These are phyloP conservation scores for Meloidogyne floridensis DNA, from an alignment of 1,140 invertebrate genomes.

Conservation along the genomic window DNA sequence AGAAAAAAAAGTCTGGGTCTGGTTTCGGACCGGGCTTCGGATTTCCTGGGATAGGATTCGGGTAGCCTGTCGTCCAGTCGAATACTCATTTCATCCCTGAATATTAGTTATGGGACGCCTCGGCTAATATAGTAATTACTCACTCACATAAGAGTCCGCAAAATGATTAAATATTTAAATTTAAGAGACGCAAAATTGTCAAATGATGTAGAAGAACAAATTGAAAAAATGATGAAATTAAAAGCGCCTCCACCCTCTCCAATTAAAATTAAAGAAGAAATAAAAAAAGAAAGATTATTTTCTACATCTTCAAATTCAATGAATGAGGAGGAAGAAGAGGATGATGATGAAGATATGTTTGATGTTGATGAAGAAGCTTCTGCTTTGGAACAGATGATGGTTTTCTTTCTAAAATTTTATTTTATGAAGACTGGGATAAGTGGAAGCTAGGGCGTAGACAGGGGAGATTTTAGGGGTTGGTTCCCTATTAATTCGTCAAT, in stretches of 20 bases:
- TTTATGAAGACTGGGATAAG: too few species aligned
- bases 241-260: background rate
- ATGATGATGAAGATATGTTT: constrained; percentile 16
- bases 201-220: constrained; percentile 2
- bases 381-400: constrained; percentile 32
- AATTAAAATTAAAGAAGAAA: constrained; percentile 6
- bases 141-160: too few species aligned
- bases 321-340: constrained; percentile 15
- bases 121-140: too few species aligned
- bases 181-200: constrained; percentile 17
- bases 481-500: too few species aligned
- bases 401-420: background rate
- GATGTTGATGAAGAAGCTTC: constrained; percentile 26
- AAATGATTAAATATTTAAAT: constrained; percentile 1
- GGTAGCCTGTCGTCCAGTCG: too few species aligned
- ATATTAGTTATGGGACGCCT: too few species aligned
- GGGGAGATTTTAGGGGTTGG: too few species aligned
- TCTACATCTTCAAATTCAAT: constrained; percentile 19
- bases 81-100: too few species aligned
- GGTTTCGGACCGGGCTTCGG: too few species aligned
- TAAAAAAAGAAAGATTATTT: constrained; percentile 22
- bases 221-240: background rate
- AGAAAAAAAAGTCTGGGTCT: too few species aligned
- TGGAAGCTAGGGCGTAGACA: too few species aligned
- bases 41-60: too few species aligned